These are phyloP conservation scores for Drosophila orosa DNA, from an alignment of 1,140 invertebrate species.

Conservation along the genomic window DNA sequence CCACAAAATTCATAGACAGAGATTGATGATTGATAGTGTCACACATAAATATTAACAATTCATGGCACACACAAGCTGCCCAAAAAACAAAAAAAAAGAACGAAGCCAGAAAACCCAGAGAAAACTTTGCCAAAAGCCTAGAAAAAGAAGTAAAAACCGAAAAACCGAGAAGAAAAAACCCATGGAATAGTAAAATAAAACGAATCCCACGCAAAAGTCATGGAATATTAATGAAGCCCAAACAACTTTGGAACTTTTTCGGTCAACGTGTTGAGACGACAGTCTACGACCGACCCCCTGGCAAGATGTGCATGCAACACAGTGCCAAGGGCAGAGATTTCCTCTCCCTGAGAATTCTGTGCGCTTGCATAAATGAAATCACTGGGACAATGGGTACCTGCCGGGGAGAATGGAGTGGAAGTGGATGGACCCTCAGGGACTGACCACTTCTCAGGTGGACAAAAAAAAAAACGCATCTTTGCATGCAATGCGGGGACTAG, in stretches of 20 bases:
- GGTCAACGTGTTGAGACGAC: slow-evolving; percentile 45
- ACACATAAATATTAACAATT: slow-evolving; percentile 77
- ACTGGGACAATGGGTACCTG: slow-evolving; percentile 20
- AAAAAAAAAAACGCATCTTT: slow-evolving; percentile 21
- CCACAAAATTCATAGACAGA: slow-evolving; percentile 43
- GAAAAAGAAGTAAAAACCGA: slow-evolving; percentile 13
- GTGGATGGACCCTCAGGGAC: neutral
- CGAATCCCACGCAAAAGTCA: slow-evolving; percentile 67
- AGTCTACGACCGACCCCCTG: slow-evolving; percentile 13
- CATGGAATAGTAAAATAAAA: slow-evolving; percentile 32
- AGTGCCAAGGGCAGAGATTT: slow-evolving; percentile 22
- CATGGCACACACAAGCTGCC: slow-evolving; percentile 65
- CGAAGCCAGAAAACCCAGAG: slow-evolving; percentile 19
- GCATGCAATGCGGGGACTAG: slow-evolving; percentile 12
- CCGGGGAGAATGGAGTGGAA: slow-evolving; percentile 5
- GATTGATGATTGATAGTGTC: slow-evolving; percentile 77
- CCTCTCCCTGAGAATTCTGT: slow-evolving; percentile 11
- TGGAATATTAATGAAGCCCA: slow-evolving; percentile 67
- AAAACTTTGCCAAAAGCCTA: slow-evolving; percentile 26
- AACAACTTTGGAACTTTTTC: slow-evolving; percentile 24
- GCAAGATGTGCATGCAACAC: slow-evolving; percentile 34
- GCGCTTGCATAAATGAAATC: slow-evolving; percentile 43
- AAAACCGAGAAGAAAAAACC: slow-evolving; percentile 12
- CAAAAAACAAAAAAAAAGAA: slow-evolving; percentile 15
- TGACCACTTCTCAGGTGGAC: neutral